Base-by-base conservation (phyloP, 1,140 invertebrate species). In the Plodia interpunctella region DNA sequence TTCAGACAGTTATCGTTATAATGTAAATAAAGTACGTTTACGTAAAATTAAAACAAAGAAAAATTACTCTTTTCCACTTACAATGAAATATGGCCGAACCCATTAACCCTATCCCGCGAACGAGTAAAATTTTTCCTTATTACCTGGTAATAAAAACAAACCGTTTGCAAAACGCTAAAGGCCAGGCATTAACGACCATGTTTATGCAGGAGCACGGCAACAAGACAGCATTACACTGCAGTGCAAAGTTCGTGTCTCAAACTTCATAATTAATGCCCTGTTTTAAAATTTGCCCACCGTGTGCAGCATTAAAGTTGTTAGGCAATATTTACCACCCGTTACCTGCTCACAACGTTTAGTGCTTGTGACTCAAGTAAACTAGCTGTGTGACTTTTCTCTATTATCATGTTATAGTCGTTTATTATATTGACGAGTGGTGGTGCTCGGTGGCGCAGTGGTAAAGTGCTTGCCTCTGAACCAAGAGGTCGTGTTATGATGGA, bases 191-290 rank as follows among this genome's bases (percentile, higher is more conserved):
- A 70, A 65, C 60, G 63, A 25, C 17, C 51, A 63, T 70, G 66
- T 70, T 72, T 72, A 76, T 76, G 73, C 73, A 62, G 54, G 50
- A 57, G 60, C 68, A 76, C 73, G 73, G 49, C 68, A 70, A 67
- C 70, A 75, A 72, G 62, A 71, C 66, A 71, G 66, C 62, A 69
- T 71, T 63, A 70, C 64, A 68, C 59, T 72, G 62, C 73, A 70
- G 49, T 57, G 62, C 64, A 70, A 70, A 69, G 61, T 66, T 63
- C 50, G 56, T 55, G 56, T 60, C 57, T 57, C 49, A 60, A 70
- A 73, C 62, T 73, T 73, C 65, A 59, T 76, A 73, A 76, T 71
- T 66, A 73, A 76, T 69, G 68, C 51, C 55, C 50, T 55, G 60
- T 62, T 76, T 73, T 71, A 74, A 66, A 74, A 71, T 71, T 71